These are phyloP conservation scores for Cirrhinus molitorella DNA, from an alignment of 2,797 vertebrate species.

Conservation along the genomic window DNA sequence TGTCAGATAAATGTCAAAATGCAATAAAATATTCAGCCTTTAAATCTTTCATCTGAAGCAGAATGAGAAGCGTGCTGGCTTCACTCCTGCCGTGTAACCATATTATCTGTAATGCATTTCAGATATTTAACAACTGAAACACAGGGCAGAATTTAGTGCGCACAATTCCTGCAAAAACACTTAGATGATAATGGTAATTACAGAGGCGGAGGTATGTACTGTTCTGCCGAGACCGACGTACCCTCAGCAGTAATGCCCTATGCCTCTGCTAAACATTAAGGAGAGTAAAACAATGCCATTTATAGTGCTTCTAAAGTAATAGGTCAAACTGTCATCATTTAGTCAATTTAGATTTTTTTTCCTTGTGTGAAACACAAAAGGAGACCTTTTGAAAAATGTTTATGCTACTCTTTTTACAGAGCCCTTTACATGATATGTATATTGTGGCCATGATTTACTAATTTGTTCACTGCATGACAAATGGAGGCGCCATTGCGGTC, in stretches of 20 bases:
- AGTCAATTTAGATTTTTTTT: neutral
- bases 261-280: constrained; percentile 19
- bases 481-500: no score
- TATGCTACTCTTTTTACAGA: neutral
- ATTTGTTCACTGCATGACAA: no score
- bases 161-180: constrained; percentile 27
- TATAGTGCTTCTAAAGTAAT: neutral
- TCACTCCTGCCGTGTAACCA: constrained; percentile 36
- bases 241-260: neutral
- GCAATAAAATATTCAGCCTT: constrained; percentile 66
- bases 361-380: neutral
- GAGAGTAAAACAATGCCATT: neutral
- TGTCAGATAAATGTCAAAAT: constrained; percentile 69
- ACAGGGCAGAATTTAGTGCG: constrained; percentile 32
- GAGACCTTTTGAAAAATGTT: constrained; percentile 1
- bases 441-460: neutral
- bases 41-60: constrained; percentile 62
- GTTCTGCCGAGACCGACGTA: neutral
- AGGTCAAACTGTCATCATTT: neutral
- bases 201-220: constrained; percentile 6
- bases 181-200: constrained; percentile 38
- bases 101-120: constrained; percentile 50
- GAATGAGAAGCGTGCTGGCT: constrained; percentile 48
- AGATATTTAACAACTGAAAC: constrained; percentile 53
- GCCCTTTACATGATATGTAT: neutral